These are phyloP conservation scores for Tauraco erythrolophus DNA, from an alignment of 2,113 vertebrate species.

Conservation along the genomic window DNA sequence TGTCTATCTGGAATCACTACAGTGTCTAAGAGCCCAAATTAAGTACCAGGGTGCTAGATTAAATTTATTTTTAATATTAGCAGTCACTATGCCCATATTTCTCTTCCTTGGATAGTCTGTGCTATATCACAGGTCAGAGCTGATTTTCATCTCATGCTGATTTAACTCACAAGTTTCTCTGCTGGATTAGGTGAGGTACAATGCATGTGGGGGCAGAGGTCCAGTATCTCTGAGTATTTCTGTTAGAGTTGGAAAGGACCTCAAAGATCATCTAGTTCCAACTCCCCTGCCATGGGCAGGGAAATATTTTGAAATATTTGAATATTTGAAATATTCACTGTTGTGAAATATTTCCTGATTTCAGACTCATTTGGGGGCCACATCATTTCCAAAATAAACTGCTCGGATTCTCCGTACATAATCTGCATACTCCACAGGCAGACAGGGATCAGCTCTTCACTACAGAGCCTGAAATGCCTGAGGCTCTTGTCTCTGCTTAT, in stretches of 20 bases:
- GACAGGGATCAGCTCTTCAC: constrained; percentile 7
- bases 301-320: too few relatives aligned
- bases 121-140: background rate
- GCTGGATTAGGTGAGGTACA: background rate
- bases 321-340: too few relatives aligned
- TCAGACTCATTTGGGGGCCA: background rate
- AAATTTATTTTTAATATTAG: background rate
- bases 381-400: background rate
- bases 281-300: too few relatives aligned
- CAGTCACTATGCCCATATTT: background rate
- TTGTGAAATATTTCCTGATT: background rate
- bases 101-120: background rate
- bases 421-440: background rate
- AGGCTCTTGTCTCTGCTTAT: constrained; percentile 66
- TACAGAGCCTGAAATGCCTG: constrained; percentile 30
- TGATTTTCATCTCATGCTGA: background rate
- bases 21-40: background rate
- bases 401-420: background rate
- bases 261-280: too few relatives aligned
- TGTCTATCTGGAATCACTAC: background rate
- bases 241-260: too few relatives aligned
- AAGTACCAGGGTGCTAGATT: background rate
- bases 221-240: background rate
- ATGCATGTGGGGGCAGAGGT: background rate
- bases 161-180: background rate